phyloP scores from a whole-genome alignment of 2,797 vertebrate species.

The Leptodactylus fallax region DNA sequence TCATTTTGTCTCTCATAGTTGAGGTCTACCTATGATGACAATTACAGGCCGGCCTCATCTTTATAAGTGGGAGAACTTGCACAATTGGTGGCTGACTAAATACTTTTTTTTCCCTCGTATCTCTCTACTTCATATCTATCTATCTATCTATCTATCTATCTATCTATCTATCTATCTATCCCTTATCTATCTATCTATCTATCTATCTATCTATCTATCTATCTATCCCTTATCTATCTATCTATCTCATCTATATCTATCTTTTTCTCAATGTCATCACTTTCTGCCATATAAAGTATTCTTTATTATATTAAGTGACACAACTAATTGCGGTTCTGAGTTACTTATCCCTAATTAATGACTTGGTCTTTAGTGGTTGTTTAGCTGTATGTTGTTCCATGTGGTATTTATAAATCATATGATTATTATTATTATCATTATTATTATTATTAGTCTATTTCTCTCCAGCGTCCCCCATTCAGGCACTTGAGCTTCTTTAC shows the following conservation, averaged over 20 bases:
- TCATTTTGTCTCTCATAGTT: too few relatives aligned
- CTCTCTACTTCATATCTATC: not conserved
- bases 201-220: conserved; percentile 8
- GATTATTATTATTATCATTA: not conserved
- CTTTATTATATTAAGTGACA: not conserved
- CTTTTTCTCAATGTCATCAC: not conserved
- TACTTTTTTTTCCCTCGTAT: too few relatives aligned
- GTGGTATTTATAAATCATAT: not conserved
- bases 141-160: conserved; percentile 11
- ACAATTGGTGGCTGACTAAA: too few relatives aligned
- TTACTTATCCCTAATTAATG: not conserved
- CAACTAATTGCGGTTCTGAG: not conserved
- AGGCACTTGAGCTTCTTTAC: not conserved
- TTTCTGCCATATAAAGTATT: not conserved
- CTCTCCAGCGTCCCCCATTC: not conserved
- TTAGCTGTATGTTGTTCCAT: not conserved
- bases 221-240: not conserved
- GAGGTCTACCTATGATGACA: too few relatives aligned
- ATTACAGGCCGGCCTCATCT: too few relatives aligned
- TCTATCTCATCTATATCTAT: not conserved
- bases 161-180: not conserved
- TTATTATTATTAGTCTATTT: not conserved
- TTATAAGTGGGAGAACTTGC: too few relatives aligned
- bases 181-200: not conserved
- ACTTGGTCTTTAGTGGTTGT: not conserved